A percentile compares a stretch with the other conserved stretches of the same genome.
Conservation (phyloP, 1,140 invertebrate genomes). For the Bombus superbus region DNA sequence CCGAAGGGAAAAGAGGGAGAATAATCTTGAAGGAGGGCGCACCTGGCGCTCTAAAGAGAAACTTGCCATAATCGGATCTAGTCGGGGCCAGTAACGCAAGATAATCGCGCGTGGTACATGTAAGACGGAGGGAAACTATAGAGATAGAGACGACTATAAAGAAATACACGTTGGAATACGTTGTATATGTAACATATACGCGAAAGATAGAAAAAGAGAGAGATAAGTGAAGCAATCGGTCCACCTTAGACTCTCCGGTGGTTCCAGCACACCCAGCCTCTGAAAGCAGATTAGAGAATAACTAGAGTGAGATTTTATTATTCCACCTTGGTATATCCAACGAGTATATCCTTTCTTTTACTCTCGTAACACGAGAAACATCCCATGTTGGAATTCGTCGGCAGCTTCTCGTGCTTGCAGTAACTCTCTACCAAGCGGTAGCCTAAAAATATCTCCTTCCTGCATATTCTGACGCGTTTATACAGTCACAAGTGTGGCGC, state of each 20-base stretch:
- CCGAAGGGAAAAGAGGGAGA: conserved; percentile 41
- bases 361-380: conserved; percentile 59
- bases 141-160: background rate
- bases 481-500: conserved; percentile 11
- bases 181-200: background rate
- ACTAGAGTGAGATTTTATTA: conserved; percentile 49
- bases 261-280: conserved; percentile 1
- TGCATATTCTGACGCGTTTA: conserved; percentile 50
- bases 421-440: conserved; percentile 37
- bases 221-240: conserved; percentile 9
- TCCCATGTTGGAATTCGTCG: conserved; percentile 24
- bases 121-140: background rate
- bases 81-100: conserved; percentile 43
- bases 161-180: background rate
- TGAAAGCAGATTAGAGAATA: conserved; percentile 59
- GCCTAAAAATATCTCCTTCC: conserved; percentile 62
- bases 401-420: conserved; percentile 40
- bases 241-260: background rate
- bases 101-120: conserved; percentile 18
- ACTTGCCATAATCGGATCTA: conserved; percentile 46
- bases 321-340: conserved; percentile 19
- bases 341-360: conserved; percentile 34
- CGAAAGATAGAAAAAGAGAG: background rate
- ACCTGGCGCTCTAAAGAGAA: conserved; percentile 46
- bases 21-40: conserved; percentile 52